Percentiles rank a stretch among this genome's conserved stretches.
Conservation (phyloP, 1,140 invertebrate species). For the Bradynema listronoti region DNA sequence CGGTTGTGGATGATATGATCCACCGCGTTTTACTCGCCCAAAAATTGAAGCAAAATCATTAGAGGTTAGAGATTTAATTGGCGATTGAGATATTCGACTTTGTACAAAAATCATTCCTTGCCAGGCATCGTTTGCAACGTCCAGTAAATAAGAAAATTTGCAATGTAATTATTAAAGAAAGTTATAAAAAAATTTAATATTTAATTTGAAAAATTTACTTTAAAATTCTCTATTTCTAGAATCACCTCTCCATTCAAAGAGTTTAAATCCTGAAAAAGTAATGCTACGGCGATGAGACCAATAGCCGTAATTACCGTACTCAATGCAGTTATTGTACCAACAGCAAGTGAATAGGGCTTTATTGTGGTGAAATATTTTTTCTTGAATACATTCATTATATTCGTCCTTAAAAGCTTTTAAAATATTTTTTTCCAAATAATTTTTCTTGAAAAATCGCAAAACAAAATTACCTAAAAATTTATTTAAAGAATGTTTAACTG, state of each 20-base stretch:
- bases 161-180: neutral
- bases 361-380: too few relatives aligned
- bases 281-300: conserved; percentile 10
- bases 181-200: neutral
- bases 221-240: conserved; percentile 21
- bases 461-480: too few relatives aligned
- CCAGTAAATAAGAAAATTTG: conserved; percentile 16
- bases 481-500: too few relatives aligned
- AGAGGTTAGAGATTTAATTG: too few relatives aligned
- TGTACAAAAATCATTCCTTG: conserved; percentile 35
- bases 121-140: conserved; percentile 35
- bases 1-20: conserved; percentile 2
- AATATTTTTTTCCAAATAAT: too few relatives aligned
- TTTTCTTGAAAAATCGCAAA: too few relatives aligned
- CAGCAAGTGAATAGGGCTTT: too few relatives aligned
- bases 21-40: conserved; percentile 6
- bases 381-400: too few relatives aligned
- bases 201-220: conserved; percentile 8
- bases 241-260: conserved; percentile 16
- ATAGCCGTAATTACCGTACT: conserved; percentile 10
- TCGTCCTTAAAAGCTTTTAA: too few relatives aligned
- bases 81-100: neutral
- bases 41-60: conserved; percentile 16
- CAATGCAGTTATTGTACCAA: too few relatives aligned
- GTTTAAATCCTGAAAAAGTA: conserved; percentile 28